Evolutionary conservation across 2,888 invertebrate genomes (phyloP).

Genomic region (Dasypogon diadema): DNA sequence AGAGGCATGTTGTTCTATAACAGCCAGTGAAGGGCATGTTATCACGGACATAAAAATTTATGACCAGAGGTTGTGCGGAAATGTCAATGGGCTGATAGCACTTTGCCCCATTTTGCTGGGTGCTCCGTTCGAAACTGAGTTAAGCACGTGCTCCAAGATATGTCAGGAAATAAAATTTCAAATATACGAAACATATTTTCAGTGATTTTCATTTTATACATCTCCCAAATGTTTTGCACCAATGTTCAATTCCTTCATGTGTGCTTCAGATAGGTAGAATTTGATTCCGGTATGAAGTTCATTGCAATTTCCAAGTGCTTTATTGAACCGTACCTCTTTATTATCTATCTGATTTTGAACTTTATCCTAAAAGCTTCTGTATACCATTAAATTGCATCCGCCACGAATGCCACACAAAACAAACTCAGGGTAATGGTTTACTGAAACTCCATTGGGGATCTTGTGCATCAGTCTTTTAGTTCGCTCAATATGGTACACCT

Average conservation of each 20-base stretch:
- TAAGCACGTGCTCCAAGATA: background rate
- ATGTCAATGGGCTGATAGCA: conserved; percentile 29
- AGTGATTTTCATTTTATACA: background rate
- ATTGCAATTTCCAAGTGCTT: background rate
- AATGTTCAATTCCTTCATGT: background rate
- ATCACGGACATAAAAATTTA: conserved; percentile 26
- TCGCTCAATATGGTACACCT: conserved; percentile 8
- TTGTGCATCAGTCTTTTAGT: background rate
- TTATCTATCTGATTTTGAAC: background rate
- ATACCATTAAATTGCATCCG: background rate
- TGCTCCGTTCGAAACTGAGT: background rate
- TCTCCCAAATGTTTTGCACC: background rate
- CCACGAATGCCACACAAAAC: too few species aligned
- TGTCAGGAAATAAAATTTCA: background rate
- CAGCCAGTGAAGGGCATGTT: conserved; percentile 4
- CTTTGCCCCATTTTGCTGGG: background rate
- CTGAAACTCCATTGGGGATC: background rate
- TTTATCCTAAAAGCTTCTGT: background rate
- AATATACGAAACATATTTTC: background rate
- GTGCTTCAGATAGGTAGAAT: background rate
- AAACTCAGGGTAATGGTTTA: background rate
- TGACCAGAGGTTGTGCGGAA: conserved; percentile 32
- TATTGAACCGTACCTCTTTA: background rate
- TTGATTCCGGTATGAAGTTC: background rate
- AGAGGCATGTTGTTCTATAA: background rate